These are phyloP conservation scores for Myzus persicae DNA, from an alignment of 1,140 invertebrate species.

Conservation along the genomic window DNA sequence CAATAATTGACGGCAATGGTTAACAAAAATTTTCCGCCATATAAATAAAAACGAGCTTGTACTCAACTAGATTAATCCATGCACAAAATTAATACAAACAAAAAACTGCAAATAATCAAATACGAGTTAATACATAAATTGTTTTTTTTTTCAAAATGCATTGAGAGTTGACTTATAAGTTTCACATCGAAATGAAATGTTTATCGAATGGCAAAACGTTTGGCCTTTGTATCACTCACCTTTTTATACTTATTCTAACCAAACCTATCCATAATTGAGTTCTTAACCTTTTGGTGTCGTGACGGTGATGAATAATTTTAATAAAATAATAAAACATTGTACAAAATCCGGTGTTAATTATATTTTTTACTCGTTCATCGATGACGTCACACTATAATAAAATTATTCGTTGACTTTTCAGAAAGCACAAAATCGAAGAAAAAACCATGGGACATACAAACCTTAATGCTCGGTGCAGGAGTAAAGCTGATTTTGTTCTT, in stretches of 20 bases:
- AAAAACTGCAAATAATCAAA: neutral
- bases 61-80: no score
- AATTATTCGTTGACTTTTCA: neutral
- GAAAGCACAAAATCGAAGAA: slow-evolving; percentile 9
- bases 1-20: neutral
- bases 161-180: no score
- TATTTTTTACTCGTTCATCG: no score
- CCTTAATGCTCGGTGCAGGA: neutral
- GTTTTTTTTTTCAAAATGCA: neutral
- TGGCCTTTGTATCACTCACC: neutral
- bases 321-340: neutral
- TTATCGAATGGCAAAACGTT: no score
- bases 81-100: no score
- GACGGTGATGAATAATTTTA: neutral
- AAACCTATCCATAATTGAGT: neutral
- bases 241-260: no score
- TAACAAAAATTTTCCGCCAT: neutral
- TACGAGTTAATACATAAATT: neutral
- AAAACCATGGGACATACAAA: neutral
- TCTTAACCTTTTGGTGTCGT: neutral
- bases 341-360: neutral
- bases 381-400: no score
- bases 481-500: neutral
- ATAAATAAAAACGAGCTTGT: neutral
- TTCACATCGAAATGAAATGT: neutral